Evolutionary conservation across 2,113 vertebrate species (phyloP).

Genomic region (Gallinago media): DNA sequence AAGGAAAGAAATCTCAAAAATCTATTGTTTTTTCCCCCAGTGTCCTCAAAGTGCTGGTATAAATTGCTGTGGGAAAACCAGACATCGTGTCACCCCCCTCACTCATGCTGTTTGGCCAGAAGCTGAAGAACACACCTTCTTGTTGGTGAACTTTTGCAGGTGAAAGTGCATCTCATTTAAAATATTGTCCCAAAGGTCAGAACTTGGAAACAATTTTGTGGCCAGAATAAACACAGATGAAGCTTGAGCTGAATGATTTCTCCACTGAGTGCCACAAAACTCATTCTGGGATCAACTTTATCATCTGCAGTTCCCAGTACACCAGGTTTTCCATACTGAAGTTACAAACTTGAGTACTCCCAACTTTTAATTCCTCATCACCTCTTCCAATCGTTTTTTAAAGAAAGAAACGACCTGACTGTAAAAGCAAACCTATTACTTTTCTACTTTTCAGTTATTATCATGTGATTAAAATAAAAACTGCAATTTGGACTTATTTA

Average conservation of each 20-base stretch:
- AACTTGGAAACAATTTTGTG: background rate
- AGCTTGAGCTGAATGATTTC: background rate
- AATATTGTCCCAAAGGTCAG: background rate
- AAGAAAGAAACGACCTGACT: background rate
- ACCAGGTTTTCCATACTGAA: background rate
- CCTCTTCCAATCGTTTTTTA: background rate
- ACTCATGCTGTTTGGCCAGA: background rate
- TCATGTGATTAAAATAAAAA: background rate
- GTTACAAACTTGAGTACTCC: background rate
- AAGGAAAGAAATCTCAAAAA: background rate
- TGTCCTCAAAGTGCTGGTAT: background rate
- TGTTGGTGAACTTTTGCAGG: background rate
- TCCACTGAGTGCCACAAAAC: background rate
- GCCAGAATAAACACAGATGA: background rate
- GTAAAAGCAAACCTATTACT: background rate
- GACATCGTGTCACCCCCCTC: background rate
- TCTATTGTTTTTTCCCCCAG: background rate
- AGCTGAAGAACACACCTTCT: background rate
- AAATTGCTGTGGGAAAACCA: background rate
- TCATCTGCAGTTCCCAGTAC: background rate
- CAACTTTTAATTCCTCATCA: background rate
- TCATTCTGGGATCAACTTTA: background rate
- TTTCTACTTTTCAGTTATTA: background rate
- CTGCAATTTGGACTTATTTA: background rate
- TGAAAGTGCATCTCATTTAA: background rate